phyloP scores from a whole-genome alignment of 2,797 vertebrate genomes.

The Manis pentadactyla region DNA sequence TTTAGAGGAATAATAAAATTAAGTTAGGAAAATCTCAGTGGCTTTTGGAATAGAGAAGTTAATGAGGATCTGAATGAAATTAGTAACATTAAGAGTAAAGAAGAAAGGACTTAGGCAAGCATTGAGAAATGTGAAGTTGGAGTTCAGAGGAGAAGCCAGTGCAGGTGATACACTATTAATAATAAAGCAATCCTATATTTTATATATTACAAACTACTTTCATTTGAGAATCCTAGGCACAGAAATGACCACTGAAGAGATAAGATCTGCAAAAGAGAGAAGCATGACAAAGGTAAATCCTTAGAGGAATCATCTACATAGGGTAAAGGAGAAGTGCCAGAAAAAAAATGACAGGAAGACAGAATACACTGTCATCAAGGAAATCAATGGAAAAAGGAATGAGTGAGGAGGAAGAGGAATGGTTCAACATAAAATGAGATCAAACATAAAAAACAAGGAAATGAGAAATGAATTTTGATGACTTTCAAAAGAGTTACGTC shows the following conservation, averaged over 20 bases:
- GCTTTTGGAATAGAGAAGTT: slow-evolving; percentile 27
- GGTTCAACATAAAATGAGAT: background rate
- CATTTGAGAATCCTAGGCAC: background rate
- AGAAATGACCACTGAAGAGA: slow-evolving; percentile 30
- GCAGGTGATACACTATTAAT: background rate
- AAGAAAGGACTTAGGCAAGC: background rate
- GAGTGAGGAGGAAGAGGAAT: background rate
- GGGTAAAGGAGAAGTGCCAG: background rate
- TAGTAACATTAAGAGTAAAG: background rate
- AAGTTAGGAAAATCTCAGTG: slow-evolving; percentile 14
- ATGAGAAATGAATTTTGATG: background rate
- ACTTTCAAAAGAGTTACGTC: background rate
- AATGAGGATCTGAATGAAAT: slow-evolving; percentile 30
- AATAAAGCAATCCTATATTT: background rate
- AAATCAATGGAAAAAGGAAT: background rate
- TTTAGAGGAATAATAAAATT: background rate
- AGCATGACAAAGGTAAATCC: background rate
- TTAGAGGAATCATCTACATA: background rate
- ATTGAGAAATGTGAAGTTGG: background rate
- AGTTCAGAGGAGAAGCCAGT: background rate
- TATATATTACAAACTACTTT: background rate
- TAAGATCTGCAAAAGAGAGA: slow-evolving; percentile 9
- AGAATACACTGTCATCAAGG: background rate
- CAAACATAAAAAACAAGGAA: background rate
- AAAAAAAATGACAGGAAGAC: slow-evolving; percentile 2